Evolutionary conservation across 2,888 invertebrate genomes (phyloP).

Genomic region (Galerucella nymphaeae): DNA sequence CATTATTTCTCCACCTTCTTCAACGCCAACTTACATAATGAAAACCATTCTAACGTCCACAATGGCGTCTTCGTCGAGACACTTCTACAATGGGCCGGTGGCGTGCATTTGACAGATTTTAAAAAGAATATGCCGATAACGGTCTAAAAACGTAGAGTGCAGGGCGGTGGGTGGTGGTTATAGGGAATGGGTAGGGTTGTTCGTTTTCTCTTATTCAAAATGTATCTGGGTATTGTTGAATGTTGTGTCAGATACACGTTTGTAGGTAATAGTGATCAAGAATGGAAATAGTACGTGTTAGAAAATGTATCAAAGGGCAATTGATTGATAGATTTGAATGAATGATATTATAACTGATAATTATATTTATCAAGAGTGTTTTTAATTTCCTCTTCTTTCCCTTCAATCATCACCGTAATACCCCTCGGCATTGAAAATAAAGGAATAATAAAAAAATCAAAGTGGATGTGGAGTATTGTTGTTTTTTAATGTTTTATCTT

Average conservation of each 20-base stretch:
- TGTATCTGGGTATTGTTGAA: conserved; percentile 28
- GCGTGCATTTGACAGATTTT: conserved; percentile 64
- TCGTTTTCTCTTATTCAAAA: conserved; percentile 29
- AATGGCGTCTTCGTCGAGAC: conserved; percentile 62
- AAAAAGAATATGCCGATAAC: conserved; percentile 56
- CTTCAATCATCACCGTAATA: conserved; percentile 28
- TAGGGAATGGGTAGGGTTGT: conserved; percentile 19
- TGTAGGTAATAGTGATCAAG: conserved; percentile 5
- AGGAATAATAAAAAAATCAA: conserved; percentile 37
- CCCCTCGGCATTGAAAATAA: conserved; percentile 26
- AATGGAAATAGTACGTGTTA: not conserved
- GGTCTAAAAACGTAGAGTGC: conserved; percentile 42
- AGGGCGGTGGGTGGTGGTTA: conserved; percentile 21
- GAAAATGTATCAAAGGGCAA: not conserved
- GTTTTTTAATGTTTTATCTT: conserved; percentile 49
- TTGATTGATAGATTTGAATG: not conserved
- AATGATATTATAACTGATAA: not conserved
- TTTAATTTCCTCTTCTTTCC: conserved; percentile 20
- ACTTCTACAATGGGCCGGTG: conserved; percentile 58
- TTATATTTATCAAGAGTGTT: not conserved
- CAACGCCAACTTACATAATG: conserved; percentile 64
- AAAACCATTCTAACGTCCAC: conserved; percentile 61
- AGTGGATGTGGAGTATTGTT: conserved; percentile 39
- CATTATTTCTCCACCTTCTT: conserved; percentile 63
- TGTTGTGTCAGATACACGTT: conserved; percentile 13